Evolutionary conservation across 2,888 invertebrate genomes (phyloP).

Genomic region (Yponomeuta evonymella): DNA sequence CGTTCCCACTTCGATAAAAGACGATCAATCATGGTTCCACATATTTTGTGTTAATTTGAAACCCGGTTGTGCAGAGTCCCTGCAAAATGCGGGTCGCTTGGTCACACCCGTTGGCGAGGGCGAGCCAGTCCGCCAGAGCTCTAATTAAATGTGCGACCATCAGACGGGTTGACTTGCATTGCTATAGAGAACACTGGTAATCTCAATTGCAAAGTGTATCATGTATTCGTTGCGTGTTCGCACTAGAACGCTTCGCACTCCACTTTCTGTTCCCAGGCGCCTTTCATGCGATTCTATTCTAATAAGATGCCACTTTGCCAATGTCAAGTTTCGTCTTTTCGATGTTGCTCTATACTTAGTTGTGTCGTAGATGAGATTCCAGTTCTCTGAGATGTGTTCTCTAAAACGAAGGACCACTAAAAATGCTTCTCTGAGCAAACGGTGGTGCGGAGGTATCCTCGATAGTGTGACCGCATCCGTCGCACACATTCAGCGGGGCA

Average conservation of each 20-base stretch:
- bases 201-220: conserved; percentile 11
- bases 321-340: conserved; percentile 5
- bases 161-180: conserved; percentile 1
- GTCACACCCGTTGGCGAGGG: conserved; percentile 11
- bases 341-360: not conserved
- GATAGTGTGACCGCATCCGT: conserved; percentile 45
- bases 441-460: conserved; percentile 29
- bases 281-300: conserved; percentile 22
- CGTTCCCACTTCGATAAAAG: not conserved
- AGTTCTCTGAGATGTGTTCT: not conserved
- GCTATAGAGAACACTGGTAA: conserved; percentile 1
- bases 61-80: not conserved
- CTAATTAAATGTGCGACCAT: conserved; percentile 9
- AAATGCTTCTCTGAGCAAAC: conserved; percentile 26
- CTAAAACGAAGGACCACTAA: not conserved
- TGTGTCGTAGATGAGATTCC: not conserved
- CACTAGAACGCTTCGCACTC: conserved; percentile 16
- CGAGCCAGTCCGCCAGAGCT: conserved; percentile 4
- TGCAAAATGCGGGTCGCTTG: conserved; percentile 6
- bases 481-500: conserved; percentile 7
- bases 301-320: conserved; percentile 9
- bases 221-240: conserved; percentile 1
- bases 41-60: not conserved
- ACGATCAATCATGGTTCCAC: not conserved
- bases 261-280: conserved; percentile 24